Evolutionary conservation across 2,888 invertebrate species (phyloP), one percentile per base, ranked within the genome.

Genomic region (Campopleginae sp.): DNA sequence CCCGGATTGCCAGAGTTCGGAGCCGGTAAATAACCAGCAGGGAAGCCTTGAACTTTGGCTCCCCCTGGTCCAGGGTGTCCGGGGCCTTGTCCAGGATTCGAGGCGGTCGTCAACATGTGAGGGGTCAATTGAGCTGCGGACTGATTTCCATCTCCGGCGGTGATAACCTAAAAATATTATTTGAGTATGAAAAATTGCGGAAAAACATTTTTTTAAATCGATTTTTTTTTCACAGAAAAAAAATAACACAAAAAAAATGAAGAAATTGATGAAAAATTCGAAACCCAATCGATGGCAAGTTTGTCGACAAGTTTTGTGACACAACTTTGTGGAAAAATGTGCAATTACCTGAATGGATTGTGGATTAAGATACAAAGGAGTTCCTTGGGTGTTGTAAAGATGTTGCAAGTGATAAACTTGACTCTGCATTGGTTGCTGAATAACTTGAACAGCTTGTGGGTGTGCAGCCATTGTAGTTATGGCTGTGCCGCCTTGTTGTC

Each of bases 71-170:
- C 92, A 7, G 92, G 93, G 86, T 93, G 93, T 3, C 90, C 90
- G 19, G 91, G 92, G 31, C 92, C 93, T 83, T 93, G 93, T 5
- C 91, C 92, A 2, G 92, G 91, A 12, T 91, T 91, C 2, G 93
- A 92, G 2, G 97, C 94, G 0, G 97, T 96, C 8, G 95, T 95
- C 58, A 98, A 94, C 97, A 98, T 98, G 91, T 98, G 98, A 0
- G 97, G 97, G 2, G 95, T 95, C 72, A 96, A 94, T 88, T 97
- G 96, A 89, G 96, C 96, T 66, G 97, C 96, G 0, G 94, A 94
- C 93, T 97, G 97, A 93, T 98, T 98, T 4, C 97, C 97, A 92
- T 98, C 98, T 38, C 97, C 96, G 27, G 97, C 96, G 8, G 98
- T 96, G 86, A 98, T 97, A 82, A 98, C 97, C 96, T 97, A 31